A percentile compares a stretch with the other conserved stretches of the same genome.
phyloP scores from a whole-genome alignment of 2,113 vertebrate genomes.

The Apodemus speciosus region DNA sequence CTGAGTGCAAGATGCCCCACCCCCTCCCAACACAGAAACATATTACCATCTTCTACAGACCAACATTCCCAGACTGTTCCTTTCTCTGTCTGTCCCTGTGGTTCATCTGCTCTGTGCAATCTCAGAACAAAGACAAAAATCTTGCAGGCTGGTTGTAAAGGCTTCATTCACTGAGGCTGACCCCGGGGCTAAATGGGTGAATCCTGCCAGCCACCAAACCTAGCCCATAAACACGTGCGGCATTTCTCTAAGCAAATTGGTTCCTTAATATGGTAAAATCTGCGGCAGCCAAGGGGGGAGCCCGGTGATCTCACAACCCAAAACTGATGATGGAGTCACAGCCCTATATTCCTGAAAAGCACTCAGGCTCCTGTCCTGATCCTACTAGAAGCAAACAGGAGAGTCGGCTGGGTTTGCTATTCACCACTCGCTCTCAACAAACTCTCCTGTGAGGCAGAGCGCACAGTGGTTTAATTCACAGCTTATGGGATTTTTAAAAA shows the following conservation, averaged over 20 bases:
- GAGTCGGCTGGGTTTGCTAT: conserved; percentile 75
- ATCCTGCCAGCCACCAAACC: conserved; percentile 76
- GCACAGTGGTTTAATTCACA: conserved; percentile 84
- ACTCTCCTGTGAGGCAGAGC: conserved; percentile 69
- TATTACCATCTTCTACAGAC: conserved; percentile 16
- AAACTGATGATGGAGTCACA: conserved; percentile 81
- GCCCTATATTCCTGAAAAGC: conserved; percentile 75
- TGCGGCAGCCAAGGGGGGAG: conserved; percentile 77
- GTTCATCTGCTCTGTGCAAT: not conserved
- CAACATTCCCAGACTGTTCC: not conserved
- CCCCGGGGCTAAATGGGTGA: conserved; percentile 70
- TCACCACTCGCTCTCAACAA: conserved; percentile 81
- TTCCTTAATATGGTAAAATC: conserved; percentile 81
- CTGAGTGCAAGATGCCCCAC: no score
- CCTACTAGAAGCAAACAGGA: conserved; percentile 82
- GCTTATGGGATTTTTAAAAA: conserved; percentile 69
- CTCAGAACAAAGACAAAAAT: conserved; percentile 17
- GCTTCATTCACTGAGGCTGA: conserved; percentile 26
- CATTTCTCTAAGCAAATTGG: conserved; percentile 81
- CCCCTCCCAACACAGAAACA: not conserved
- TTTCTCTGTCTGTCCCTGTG: not conserved
- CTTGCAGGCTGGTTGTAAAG: not conserved
- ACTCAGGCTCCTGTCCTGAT: conserved; percentile 85
- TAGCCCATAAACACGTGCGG: conserved; percentile 79
- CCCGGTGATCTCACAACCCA: conserved; percentile 82